Percentiles rank a stretch among this genome's conserved stretches.
phyloP scores from a whole-genome alignment of 2,888 invertebrate species.

The Harmothoe impar region DNA sequence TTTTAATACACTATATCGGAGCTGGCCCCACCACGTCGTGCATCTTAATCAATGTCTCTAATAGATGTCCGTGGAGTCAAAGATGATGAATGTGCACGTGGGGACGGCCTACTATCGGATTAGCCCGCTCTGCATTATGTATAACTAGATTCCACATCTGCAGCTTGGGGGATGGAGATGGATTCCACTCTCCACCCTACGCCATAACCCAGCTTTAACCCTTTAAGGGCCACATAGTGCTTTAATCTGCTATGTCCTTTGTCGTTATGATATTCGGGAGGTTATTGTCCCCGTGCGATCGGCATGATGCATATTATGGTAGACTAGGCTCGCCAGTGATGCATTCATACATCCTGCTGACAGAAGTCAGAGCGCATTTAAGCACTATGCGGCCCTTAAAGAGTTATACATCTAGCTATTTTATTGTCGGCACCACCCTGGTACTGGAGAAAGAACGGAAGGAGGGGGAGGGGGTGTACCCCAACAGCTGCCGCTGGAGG shows the following conservation, averaged over 20 bases:
- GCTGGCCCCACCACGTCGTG: background rate
- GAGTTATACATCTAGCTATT: background rate
- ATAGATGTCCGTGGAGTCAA: slow-evolving; percentile 41
- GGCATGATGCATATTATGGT: too few relatives aligned
- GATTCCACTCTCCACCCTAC: background rate
- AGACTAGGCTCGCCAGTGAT: too few relatives aligned
- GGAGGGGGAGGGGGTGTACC: background rate
- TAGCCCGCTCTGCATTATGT: slow-evolving; percentile 38
- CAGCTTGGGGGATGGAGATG: background rate
- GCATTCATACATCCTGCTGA: too few relatives aligned
- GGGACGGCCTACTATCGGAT: slow-evolving; percentile 18
- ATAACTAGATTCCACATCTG: slow-evolving; percentile 52
- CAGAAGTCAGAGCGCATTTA: too few relatives aligned
- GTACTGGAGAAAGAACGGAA: background rate
- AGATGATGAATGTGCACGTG: slow-evolving; percentile 20
- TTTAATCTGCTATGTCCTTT: too few relatives aligned
- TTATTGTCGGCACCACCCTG: background rate
- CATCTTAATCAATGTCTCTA: slow-evolving; percentile 54
- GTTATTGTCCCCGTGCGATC: too few relatives aligned
- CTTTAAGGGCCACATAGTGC: too few relatives aligned
- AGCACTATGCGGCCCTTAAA: too few relatives aligned
- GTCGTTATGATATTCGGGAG: too few relatives aligned
- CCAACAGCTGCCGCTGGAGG: background rate
- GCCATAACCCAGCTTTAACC: background rate
- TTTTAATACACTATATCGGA: slow-evolving; percentile 15